phyloP scores from a whole-genome alignment of 2,888 invertebrate species.

The Prostheceraeus crozeri region DNA sequence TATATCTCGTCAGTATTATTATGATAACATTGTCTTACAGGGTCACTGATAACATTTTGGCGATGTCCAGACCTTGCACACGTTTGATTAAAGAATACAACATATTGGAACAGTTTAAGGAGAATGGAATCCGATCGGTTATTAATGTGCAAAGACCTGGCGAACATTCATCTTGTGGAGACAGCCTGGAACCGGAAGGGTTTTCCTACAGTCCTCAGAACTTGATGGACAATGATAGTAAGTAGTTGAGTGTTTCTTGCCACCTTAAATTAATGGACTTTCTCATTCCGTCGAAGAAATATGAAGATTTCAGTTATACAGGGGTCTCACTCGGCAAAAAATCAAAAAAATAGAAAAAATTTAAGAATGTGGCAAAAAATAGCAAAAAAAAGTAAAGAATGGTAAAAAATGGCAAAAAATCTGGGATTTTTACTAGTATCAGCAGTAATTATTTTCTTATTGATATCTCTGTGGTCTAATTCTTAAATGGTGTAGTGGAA shows the following conservation, averaged over 20 bases:
- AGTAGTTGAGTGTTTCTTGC: constrained; percentile 53
- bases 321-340: too few relatives aligned
- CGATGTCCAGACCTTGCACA: constrained; percentile 78
- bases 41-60: constrained; percentile 78
- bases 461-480: too few relatives aligned
- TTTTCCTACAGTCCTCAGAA: constrained; percentile 75
- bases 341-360: too few relatives aligned
- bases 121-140: constrained; percentile 69
- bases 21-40: constrained; percentile 58
- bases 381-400: too few relatives aligned
- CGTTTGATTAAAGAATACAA: constrained; percentile 67
- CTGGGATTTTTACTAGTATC: too few relatives aligned
- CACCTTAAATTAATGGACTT: too few relatives aligned
- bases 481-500: too few relatives aligned
- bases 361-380: too few relatives aligned
- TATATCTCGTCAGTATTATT: not conserved
- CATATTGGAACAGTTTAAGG: constrained; percentile 70
- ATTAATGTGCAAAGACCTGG: constrained; percentile 76
- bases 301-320: too few relatives aligned
- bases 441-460: too few relatives aligned
- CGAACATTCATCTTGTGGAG: constrained; percentile 79
- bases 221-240: constrained; percentile 77
- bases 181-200: constrained; percentile 65
- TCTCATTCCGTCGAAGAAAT: too few relatives aligned
- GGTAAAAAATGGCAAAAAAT: too few relatives aligned